These are phyloP conservation scores for Sericinus montela DNA, from an alignment of 2,888 invertebrate genomes.

Conservation along the genomic window DNA sequence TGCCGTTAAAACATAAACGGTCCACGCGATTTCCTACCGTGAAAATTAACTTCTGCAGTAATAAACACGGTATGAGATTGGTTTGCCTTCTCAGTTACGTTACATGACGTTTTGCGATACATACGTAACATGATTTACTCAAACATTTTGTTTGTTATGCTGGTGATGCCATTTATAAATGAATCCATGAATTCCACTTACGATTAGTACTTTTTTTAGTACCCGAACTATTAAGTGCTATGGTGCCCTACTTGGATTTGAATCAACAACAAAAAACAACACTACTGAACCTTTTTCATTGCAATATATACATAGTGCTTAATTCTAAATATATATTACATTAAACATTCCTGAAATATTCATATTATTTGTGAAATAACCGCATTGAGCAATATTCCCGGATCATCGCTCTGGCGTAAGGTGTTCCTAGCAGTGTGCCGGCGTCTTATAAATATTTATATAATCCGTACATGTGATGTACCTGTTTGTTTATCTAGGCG, in stretches of 20 bases:
- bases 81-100: slow-evolving; percentile 4
- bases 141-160: background rate
- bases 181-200: background rate
- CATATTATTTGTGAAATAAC: no score
- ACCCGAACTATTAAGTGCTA: no score
- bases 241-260: no score
- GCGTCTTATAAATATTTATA: slow-evolving; percentile 19
- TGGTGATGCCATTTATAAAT: background rate
- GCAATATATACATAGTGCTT: no score
- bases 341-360: no score
- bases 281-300: no score
- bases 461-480: slow-evolving; percentile 14
- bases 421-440: slow-evolving; percentile 11
- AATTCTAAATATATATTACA: no score
- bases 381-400: no score
- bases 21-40: background rate
- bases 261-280: no score
- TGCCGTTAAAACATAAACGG: slow-evolving; percentile 1
- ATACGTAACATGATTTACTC: slow-evolving; percentile 1
- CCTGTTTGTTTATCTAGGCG: slow-evolving; percentile 18
- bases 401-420: background rate
- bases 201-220: no score
- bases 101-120: slow-evolving; percentile 4
- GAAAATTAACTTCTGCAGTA: slow-evolving; percentile 2
- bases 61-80: slow-evolving; percentile 3